Base-by-base conservation (phyloP, 2,797 vertebrate species). In the Gorsachius magnificus region DNA sequence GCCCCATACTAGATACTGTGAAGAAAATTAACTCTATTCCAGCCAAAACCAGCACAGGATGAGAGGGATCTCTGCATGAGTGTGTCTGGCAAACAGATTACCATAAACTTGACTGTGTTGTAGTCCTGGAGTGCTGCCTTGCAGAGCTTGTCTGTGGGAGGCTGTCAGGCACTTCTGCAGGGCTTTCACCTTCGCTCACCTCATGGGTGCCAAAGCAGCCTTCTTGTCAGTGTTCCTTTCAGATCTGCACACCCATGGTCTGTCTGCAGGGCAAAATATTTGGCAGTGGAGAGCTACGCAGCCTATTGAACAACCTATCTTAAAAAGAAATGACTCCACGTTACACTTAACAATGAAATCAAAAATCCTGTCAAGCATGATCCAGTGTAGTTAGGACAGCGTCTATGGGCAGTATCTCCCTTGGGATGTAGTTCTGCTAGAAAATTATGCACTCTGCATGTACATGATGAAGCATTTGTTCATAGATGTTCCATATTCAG, bases 331-430 rank as follows among this genome's bases (percentile, higher is more conserved):
- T 78, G 11, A 71, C 21, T 85, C 68, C 18, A 36, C 11, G 14
- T 80, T 89, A 57, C 12, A 75, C 35, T 79, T 89, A 87, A 77
- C 12, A 77, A 38, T 36, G 70, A 83, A 95, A 91, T 80, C 54
- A 86, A 77, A 89, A 58, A 35, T 14, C 24, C 8, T 82, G 45
- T 90, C n/a, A 60, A 76, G 68, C 18, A 78, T 61, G 26, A 83
- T 83, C 28, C 75, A 89, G 29, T 85, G 85, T 81, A 83, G 43
- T 83, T 31, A 68, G 50, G 92, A 69, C 6, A 71, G 16, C 13
- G 29, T 90, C 90, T 46, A 63, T 43, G 80, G 28, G 33, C 54
- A 80, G 26, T 5, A 9, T 87, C 46, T 92, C 45, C 25, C 60
- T 17, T 0, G 2, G 65, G 72, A 89, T 17, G 13, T 33, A 75